Conservation (phyloP, 2,888 invertebrate genomes). For the Nephrotoma appendiculata region DNA sequence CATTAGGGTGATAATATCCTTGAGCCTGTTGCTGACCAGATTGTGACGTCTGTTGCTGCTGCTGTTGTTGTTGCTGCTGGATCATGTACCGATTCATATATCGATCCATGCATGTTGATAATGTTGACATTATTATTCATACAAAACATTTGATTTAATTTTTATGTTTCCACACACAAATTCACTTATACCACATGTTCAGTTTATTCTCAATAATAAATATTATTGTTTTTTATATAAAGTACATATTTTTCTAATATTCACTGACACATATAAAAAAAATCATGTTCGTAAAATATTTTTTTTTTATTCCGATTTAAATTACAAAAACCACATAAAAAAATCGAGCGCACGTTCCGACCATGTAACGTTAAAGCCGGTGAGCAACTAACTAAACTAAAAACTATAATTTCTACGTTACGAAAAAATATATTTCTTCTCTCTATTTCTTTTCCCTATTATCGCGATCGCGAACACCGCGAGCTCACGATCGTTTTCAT, state of each 20-base stretch:
- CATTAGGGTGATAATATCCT: conserved; percentile 12
- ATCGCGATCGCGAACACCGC: background rate
- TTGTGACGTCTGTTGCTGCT: conserved; percentile 2
- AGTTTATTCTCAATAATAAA: background rate
- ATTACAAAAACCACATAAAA: background rate
- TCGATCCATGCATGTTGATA: conserved; percentile 12
- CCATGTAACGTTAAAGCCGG: conserved; percentile 6
- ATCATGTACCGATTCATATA: conserved; percentile 10
- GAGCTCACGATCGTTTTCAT: background rate
- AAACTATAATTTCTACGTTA: background rate
- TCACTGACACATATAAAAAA: background rate
- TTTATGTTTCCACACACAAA: background rate
- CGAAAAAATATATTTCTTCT: background rate
- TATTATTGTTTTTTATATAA: background rate
- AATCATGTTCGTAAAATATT: background rate
- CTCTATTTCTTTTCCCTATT: background rate
- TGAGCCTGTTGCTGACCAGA: conserved; percentile 14
- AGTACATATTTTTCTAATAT: background rate
- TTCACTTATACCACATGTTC: background rate
- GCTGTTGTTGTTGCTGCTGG: conserved; percentile 10
- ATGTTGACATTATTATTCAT: conserved; percentile 9
- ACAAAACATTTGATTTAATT: conserved; percentile 6
- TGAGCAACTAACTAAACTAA: conserved; percentile 7
- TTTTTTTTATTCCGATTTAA: background rate
- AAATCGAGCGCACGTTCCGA: conserved; percentile 7